Base-by-base conservation (phyloP, 1,140 invertebrate genomes). In the Lucilia sericata region DNA sequence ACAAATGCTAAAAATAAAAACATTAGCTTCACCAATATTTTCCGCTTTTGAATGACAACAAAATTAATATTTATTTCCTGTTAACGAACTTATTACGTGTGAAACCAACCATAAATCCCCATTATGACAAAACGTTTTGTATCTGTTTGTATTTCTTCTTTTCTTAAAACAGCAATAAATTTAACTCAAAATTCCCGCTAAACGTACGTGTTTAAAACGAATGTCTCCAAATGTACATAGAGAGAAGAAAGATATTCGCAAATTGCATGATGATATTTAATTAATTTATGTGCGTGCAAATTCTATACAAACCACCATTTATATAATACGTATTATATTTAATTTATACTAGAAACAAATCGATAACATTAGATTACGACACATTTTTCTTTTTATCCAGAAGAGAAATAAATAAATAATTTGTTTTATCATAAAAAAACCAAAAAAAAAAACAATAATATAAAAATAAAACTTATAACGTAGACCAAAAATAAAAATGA, bases 371-470 rank as follows among this genome's bases (percentile, higher is more conserved):
- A 70, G 65, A 70, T 21, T 60, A 60, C 55, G 17, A 60, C n/a
- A 60, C 55, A n/a, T 60, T 60, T 60, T 60, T 60, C 25, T 17
- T 17, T 60, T 17, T 60, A n/a, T 60, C 55, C 14, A 60, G n/a
- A 60, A 60, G 17, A 60, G 30, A 84, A 60, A 82, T 14, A 65
- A 60, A 82, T 14, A 65, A 65, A 30, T 49, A 82, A 82, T 14
- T 34, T 8, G 19, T 60, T 30, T 30, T 17, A 19, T 42, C 13
- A n/a, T 19, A 80, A 49, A 49, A 49, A 51, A 81, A 81, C 5
- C 3, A 51, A 51, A 25, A 10, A 42, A 10, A 36, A 42, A 42
- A 42, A 42, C 2, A 42, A 51, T 30, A 82, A 30, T 65, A 19
- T 36, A 30, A 65, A 14, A 5, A 36, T 60, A 81, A 34, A 19